Percentiles rank a stretch among this genome's conserved stretches.
phyloP scores from a whole-genome alignment of 2,797 vertebrate genomes.

The Synaphobranchus kaupii region DNA sequence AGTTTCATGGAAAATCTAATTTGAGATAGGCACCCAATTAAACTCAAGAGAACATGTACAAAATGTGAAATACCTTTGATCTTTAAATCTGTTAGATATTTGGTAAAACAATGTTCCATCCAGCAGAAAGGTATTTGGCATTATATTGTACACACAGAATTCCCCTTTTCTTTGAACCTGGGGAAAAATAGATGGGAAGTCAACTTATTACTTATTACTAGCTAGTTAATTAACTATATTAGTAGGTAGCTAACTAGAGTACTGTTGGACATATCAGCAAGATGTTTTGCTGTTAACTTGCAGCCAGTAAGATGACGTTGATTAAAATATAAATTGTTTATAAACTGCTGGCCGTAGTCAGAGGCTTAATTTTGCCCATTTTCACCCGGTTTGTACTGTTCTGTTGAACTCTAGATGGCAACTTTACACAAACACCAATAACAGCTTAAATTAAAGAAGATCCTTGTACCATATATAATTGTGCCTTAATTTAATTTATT shows the following conservation, averaged over 20 bases:
- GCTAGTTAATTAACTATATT: not conserved
- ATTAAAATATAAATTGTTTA: not conserved
- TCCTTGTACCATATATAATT: too few relatives aligned
- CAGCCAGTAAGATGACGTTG: not conserved
- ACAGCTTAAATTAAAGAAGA: too few relatives aligned
- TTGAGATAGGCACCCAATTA: conserved; percentile 2
- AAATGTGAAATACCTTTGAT: not conserved
- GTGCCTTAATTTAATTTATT: too few relatives aligned
- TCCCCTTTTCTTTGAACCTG: not conserved
- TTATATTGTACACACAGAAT: not conserved
- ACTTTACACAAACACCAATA: too few relatives aligned
- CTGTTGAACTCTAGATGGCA: too few relatives aligned
- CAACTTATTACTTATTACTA: not conserved
- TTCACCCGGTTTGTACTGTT: too few relatives aligned
- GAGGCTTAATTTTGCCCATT: too few relatives aligned
- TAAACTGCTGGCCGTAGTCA: not conserved
- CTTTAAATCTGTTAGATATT: not conserved
- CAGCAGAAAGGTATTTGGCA: not conserved
- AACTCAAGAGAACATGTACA: conserved; percentile 4
- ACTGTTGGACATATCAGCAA: not conserved
- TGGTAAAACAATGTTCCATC: not conserved
- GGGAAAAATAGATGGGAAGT: not conserved
- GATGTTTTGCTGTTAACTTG: not conserved
- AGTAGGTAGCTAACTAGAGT: not conserved
- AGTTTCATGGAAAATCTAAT: not conserved